Conservation (phyloP, 2,888 invertebrate genomes). For the Furcula furcula region DNA sequence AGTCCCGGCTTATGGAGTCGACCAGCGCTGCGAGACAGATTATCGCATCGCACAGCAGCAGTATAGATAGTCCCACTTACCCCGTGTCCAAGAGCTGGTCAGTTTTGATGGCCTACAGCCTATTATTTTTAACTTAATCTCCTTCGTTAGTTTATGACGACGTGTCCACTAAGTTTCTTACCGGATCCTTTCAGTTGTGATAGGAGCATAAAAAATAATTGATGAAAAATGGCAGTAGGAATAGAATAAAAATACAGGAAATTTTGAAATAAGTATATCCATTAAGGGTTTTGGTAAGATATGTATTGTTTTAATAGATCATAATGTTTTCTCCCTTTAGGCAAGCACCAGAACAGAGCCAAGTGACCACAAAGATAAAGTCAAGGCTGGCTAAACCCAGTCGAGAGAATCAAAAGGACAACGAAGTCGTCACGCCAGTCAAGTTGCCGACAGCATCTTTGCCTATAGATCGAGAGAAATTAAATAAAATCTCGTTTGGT, state of each 20-base stretch:
- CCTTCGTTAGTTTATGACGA: too few species aligned
- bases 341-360: slow-evolving; percentile 24
- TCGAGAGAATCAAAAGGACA: slow-evolving; percentile 27
- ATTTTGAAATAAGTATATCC: too few species aligned
- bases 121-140: too few species aligned
- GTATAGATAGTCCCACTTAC: slow-evolving; percentile 42
- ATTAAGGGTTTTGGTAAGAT: too few species aligned
- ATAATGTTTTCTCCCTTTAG: slow-evolving; percentile 33
- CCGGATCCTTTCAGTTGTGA: too few species aligned
- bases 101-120: too few species aligned
- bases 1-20: slow-evolving; percentile 82
- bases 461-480: slow-evolving; percentile 53
- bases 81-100: slow-evolving; percentile 29
- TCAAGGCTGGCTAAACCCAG: slow-evolving; percentile 42
- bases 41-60: slow-evolving; percentile 78
- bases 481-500: slow-evolving; percentile 55
- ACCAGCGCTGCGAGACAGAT: slow-evolving; percentile 84
- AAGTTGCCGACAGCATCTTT: slow-evolving; percentile 50
- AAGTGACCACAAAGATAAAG: slow-evolving; percentile 56
- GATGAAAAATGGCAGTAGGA: too few species aligned
- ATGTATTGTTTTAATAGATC: too few species aligned
- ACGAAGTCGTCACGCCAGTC: slow-evolving; percentile 33
- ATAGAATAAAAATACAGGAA: too few species aligned
- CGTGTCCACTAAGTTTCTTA: too few species aligned
- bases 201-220: too few species aligned